phyloP scores from a whole-genome alignment of 2,888 invertebrate species.

The Caenorhabditis sp. region DNA sequence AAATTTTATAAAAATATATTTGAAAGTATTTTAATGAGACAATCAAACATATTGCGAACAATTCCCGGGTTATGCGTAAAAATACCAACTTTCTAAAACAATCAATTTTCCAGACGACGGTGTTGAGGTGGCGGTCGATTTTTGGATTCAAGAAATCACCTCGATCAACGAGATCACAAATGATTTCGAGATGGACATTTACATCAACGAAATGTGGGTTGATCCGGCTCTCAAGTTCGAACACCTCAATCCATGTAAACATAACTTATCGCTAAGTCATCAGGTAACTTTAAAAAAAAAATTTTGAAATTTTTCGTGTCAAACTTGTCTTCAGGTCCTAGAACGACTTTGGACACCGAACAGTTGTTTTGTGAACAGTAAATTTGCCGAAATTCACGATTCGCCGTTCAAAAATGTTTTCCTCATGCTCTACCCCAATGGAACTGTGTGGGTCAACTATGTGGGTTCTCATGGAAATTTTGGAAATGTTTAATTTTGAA shows the following conservation, averaged over 20 bases:
- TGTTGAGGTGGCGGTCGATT: constrained; percentile 68
- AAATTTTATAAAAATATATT: no score
- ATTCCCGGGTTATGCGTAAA: no score
- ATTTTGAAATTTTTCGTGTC: not conserved
- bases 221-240: constrained; percentile 67
- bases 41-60: no score
- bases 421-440: constrained; percentile 67
- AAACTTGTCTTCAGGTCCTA: constrained; percentile 39
- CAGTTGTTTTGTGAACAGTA: constrained; percentile 67
- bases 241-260: constrained; percentile 69
- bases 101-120: constrained; percentile 60
- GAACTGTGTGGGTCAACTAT: constrained; percentile 70
- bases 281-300: constrained; percentile 59
- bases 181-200: constrained; percentile 66
- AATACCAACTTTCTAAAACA: no score
- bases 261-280: constrained; percentile 68
- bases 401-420: constrained; percentile 68
- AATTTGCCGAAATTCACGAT: constrained; percentile 69
- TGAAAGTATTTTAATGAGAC: no score
- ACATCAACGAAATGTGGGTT: constrained; percentile 46
- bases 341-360: constrained; percentile 64
- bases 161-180: constrained; percentile 69
- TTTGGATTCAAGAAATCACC: constrained; percentile 71
- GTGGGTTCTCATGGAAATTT: constrained; percentile 38
- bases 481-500: not conserved